Evolutionary conservation across 2,888 invertebrate species (phyloP).

Genomic region (Beris chalybata): DNA sequence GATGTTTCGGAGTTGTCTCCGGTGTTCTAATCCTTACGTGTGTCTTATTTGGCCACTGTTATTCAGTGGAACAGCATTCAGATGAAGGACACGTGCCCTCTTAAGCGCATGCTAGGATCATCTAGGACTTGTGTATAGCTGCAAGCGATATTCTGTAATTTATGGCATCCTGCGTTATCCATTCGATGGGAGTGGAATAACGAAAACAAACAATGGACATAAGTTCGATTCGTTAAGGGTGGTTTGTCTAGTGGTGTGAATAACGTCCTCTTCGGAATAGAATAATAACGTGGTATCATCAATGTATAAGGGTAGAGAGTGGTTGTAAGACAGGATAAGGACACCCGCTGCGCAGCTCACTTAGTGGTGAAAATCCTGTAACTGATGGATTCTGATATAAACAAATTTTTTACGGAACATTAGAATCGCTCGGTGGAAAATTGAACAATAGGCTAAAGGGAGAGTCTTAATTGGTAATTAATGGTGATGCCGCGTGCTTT

Average conservation of each 20-base stretch:
- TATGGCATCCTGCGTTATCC: slow-evolving; percentile 30
- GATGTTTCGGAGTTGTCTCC: not conserved
- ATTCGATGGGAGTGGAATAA: slow-evolving; percentile 21
- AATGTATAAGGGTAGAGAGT: not conserved
- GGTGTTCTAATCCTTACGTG: slow-evolving; percentile 39
- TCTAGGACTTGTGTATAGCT: slow-evolving; percentile 19
- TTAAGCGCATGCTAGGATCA: slow-evolving; percentile 38
- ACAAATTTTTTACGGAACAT: slow-evolving; percentile 30
- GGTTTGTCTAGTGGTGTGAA: slow-evolving; percentile 31
- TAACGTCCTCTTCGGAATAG: slow-evolving; percentile 19
- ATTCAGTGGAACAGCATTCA: slow-evolving; percentile 42
- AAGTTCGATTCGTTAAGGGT: slow-evolving; percentile 31
- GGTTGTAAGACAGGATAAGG: slow-evolving; percentile 8
- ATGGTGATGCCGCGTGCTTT: slow-evolving; percentile 17
- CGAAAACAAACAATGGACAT: slow-evolving; percentile 33
- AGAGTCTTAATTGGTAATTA: slow-evolving; percentile 31
- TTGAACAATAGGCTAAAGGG: slow-evolving; percentile 28
- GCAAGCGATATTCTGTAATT: slow-evolving; percentile 32
- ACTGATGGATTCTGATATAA: slow-evolving; percentile 30
- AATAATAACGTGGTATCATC: slow-evolving; percentile 1
- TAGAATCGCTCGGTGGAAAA: slow-evolving; percentile 30
- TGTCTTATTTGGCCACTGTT: slow-evolving; percentile 37
- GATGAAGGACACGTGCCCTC: slow-evolving; percentile 42
- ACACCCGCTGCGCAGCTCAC: slow-evolving; percentile 25
- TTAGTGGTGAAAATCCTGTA: slow-evolving; percentile 29